A percentile compares a stretch with the other conserved stretches of the same genome.
These are phyloP conservation scores for Urocolius indicus DNA, from an alignment of 2,113 vertebrate species.

Conservation along the genomic window DNA sequence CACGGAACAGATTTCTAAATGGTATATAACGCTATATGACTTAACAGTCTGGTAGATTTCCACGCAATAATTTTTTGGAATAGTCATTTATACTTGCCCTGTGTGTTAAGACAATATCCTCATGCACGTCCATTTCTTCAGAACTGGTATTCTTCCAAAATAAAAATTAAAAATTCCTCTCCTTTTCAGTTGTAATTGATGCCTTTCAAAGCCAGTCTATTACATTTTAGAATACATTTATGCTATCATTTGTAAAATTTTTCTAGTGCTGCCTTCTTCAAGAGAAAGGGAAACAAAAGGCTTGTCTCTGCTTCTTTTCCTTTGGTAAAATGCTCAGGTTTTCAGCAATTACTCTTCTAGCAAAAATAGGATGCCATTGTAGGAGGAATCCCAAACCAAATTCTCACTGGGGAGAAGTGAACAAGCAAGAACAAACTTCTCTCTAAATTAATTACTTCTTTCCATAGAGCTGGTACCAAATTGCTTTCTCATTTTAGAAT, in stretches of 20 bases:
- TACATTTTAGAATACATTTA: background rate
- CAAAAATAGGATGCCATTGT: background rate
- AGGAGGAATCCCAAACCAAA: background rate
- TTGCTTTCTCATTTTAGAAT: background rate
- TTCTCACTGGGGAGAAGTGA: background rate
- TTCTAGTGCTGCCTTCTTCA: background rate
- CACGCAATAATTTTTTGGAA: background rate
- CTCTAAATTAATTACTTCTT: background rate
- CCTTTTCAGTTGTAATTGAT: background rate
- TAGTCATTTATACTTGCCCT: background rate
- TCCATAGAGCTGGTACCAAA: background rate
- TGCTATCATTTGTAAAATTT: background rate
- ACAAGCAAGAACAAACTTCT: background rate
- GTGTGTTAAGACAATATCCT: background rate
- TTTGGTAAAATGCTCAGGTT: background rate
- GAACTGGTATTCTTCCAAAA: slow-evolving; percentile 7
- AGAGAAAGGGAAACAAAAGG: background rate
- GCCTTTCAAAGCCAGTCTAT: background rate
- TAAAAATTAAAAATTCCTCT: background rate
- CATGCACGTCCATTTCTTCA: background rate
- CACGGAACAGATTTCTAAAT: background rate
- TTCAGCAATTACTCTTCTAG: background rate
- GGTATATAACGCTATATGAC: background rate
- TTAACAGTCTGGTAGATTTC: background rate
- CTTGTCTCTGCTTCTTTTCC: background rate